These are phyloP conservation scores for Berghia stephanieae DNA, from an alignment of 1,140 invertebrate species.

Conservation along the genomic window DNA sequence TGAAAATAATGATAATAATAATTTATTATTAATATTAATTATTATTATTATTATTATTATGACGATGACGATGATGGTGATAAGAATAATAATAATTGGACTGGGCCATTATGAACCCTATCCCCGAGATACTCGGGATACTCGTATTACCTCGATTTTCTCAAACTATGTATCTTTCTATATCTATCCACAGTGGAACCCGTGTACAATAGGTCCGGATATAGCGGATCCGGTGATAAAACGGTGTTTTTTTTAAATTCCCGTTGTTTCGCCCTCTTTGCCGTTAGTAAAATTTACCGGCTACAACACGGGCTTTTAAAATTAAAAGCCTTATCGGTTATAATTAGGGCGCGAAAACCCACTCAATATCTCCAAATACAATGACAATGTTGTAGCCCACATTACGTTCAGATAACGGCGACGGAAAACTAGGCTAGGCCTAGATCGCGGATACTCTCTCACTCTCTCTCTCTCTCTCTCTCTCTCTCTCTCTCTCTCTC, in stretches of 20 bases:
- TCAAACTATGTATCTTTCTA: too few species aligned
- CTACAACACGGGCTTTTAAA: neutral
- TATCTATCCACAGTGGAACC: too few species aligned
- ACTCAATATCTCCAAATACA: neutral
- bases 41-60: neutral
- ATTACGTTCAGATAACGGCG: neutral
- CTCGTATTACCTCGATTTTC: too few species aligned
- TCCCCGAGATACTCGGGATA: too few species aligned
- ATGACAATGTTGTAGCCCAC: neutral
- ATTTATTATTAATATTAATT: neutral
- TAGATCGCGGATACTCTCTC: neutral
- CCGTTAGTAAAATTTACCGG: neutral
- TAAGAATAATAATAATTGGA: too few species aligned
- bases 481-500: constrained; percentile 11
- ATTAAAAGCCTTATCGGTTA: neutral
- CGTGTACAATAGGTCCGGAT: too few species aligned
- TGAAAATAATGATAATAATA: neutral
- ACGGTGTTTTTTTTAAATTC: too few species aligned
- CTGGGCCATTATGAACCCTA: too few species aligned
- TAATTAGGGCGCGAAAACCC: neutral
- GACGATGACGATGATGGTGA: neutral
- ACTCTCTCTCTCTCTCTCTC: neutral
- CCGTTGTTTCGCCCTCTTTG: too few species aligned
- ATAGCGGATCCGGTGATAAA: too few species aligned
- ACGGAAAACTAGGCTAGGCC: neutral